Evolutionary conservation across 2,113 vertebrate species (phyloP).

Genomic region (Salvelinus namaycush): DNA sequence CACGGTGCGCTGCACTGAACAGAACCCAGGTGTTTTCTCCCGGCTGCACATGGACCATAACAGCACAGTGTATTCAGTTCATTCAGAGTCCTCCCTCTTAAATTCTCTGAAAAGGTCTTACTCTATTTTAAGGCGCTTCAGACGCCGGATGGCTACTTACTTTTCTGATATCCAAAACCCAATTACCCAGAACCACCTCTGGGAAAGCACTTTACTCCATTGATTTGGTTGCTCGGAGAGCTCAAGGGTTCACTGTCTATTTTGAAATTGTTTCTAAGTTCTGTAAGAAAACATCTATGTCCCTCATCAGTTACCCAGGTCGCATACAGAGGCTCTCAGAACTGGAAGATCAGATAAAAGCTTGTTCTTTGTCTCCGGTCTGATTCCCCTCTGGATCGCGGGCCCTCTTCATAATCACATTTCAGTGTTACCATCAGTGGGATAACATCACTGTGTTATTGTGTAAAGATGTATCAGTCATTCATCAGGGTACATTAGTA

Average conservation of each 20-base stretch:
- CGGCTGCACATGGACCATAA: not conserved
- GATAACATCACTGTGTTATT: constrained; percentile 20
- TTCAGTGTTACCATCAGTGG: constrained; percentile 25
- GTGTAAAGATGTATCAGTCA: constrained; percentile 15
- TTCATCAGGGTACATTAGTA: constrained; percentile 1
- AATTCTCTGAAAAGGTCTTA: not conserved
- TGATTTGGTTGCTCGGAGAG: constrained; percentile 30
- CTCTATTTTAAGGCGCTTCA: constrained; percentile 37
- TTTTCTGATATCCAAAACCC: constrained; percentile 47
- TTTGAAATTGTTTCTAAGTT: not conserved
- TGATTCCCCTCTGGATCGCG: not conserved
- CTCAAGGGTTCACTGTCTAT: not conserved
- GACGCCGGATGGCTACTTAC: constrained; percentile 43
- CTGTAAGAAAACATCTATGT: not conserved
- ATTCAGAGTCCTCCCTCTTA: not conserved
- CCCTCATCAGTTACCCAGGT: not conserved
- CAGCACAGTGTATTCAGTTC: not conserved
- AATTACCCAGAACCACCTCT: constrained; percentile 41
- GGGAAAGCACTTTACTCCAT: constrained; percentile 46
- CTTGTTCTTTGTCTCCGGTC: not conserved
- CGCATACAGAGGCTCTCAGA: not conserved
- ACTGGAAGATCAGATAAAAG: constrained; percentile 3
- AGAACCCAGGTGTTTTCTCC: too few species aligned
- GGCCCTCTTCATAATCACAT: constrained; percentile 39
- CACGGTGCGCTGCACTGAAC: too few species aligned